Conservation (phyloP, 2,888 invertebrate species). For the Synanthedon myopaeformis region DNA sequence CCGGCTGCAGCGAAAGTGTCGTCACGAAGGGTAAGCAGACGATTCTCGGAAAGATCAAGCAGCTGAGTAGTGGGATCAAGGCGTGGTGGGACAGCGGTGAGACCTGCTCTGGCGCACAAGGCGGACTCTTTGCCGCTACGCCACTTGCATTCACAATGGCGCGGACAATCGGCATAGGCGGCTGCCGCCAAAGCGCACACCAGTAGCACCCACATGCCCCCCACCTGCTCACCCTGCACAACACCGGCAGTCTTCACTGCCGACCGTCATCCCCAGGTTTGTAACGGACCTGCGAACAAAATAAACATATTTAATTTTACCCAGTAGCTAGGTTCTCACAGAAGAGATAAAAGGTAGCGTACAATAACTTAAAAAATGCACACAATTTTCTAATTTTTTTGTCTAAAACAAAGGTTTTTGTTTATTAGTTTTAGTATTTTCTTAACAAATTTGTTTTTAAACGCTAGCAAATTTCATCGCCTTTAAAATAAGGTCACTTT, state of each 20-base stretch:
- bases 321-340: too few relatives aligned
- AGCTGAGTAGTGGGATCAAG: constrained; percentile 84
- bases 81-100: constrained; percentile 78
- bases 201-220: constrained; percentile 73
- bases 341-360: too few relatives aligned
- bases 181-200: constrained; percentile 56
- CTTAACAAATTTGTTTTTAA: too few relatives aligned
- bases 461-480: too few relatives aligned
- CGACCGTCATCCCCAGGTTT: constrained; percentile 50
- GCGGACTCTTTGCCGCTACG: constrained; percentile 89
- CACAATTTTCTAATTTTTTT: too few relatives aligned
- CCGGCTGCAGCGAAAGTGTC: constrained; percentile 82
- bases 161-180: constrained; percentile 76
- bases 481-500: too few relatives aligned
- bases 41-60: constrained; percentile 82
- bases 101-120: constrained; percentile 80
- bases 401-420: too few relatives aligned
- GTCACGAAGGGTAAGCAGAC: constrained; percentile 73
- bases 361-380: too few relatives aligned
- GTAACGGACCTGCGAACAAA: constrained; percentile 34
- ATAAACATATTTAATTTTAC: background rate
- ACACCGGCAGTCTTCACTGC: constrained; percentile 47
- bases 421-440: too few relatives aligned
- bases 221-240: constrained; percentile 50
- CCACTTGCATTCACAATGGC: constrained; percentile 89